Evolutionary conservation across 2,113 vertebrate species (phyloP).

Genomic region (Mustelus asterias): DNA sequence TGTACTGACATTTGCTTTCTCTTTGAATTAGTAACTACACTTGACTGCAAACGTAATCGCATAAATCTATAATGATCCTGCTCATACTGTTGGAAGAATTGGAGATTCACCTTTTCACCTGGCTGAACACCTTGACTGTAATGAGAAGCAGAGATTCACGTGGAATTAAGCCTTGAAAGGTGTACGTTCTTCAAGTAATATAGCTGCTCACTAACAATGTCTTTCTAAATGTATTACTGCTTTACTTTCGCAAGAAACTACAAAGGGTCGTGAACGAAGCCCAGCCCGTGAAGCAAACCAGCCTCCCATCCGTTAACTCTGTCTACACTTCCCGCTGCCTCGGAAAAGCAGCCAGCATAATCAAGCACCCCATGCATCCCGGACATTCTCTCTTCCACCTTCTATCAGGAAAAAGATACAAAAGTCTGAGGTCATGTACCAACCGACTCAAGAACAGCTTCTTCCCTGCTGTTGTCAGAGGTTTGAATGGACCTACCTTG

Average conservation of each 20-base stretch:
- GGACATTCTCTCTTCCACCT: too few species aligned
- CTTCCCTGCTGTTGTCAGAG: too few species aligned
- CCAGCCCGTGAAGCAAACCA: too few species aligned
- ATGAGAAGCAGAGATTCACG: not conserved
- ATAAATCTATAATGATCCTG: not conserved
- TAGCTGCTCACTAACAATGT: not conserved
- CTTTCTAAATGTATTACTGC: not conserved
- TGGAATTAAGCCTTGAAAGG: not conserved
- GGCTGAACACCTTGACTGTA: not conserved
- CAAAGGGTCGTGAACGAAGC: too few species aligned
- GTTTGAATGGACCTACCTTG: too few species aligned
- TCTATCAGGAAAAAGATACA: too few species aligned
- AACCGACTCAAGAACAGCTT: too few species aligned
- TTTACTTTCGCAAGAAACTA: not conserved
- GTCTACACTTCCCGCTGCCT: too few species aligned
- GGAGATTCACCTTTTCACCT: not conserved
- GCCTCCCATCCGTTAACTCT: too few species aligned
- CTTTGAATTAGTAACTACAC: not conserved
- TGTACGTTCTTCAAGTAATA: not conserved
- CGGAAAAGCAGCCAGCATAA: too few species aligned
- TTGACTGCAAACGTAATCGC: not conserved
- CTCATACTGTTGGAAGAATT: not conserved
- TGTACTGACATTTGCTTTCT: conserved; percentile 26
- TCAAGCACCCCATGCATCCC: too few species aligned
- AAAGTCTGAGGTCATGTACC: too few species aligned